Evolutionary conservation across 2,797 vertebrate genomes (phyloP).

Genomic region (Bryconaethiops microstoma): DNA sequence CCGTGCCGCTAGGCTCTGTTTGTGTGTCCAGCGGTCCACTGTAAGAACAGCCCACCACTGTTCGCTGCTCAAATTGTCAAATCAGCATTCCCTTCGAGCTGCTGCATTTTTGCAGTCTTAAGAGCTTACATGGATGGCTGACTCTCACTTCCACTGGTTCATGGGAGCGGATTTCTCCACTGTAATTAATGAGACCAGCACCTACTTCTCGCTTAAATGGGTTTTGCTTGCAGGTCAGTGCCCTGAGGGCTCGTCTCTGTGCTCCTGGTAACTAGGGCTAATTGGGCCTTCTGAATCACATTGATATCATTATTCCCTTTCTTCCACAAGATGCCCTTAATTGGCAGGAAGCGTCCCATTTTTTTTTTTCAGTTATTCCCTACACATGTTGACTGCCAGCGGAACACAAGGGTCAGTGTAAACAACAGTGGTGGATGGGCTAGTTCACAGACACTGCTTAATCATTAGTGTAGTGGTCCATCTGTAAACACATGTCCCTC

Average conservation of each 20-base stretch:
- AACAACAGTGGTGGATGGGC: background rate
- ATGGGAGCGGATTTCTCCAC: constrained; percentile 52
- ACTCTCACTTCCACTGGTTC: constrained; percentile 59
- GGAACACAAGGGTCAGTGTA: background rate
- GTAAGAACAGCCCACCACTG: constrained; percentile 31
- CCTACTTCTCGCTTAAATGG: constrained; percentile 56
- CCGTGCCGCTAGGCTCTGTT: constrained; percentile 19
- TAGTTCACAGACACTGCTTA: background rate
- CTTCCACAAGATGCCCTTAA: constrained; percentile 59
- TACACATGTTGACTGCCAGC: constrained; percentile 28
- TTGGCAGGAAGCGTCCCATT: constrained; percentile 59
- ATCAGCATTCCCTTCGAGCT: constrained; percentile 64
- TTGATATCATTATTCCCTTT: constrained; percentile 58
- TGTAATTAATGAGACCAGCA: constrained; percentile 59
- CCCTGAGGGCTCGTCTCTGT: constrained; percentile 50
- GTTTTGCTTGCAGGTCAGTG: constrained; percentile 56
- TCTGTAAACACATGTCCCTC: background rate
- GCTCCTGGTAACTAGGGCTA: constrained; percentile 57
- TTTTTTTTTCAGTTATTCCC: constrained; percentile 43
- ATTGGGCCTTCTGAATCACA: constrained; percentile 59
- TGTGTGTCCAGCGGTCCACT: constrained; percentile 45
- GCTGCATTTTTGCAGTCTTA: constrained; percentile 64
- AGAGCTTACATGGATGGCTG: constrained; percentile 67
- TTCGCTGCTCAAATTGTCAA: constrained; percentile 53
- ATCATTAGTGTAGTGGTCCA: too few relatives aligned